These are phyloP conservation scores for Idaea aversata DNA, from an alignment of 2,888 invertebrate species.

Conservation along the genomic window DNA sequence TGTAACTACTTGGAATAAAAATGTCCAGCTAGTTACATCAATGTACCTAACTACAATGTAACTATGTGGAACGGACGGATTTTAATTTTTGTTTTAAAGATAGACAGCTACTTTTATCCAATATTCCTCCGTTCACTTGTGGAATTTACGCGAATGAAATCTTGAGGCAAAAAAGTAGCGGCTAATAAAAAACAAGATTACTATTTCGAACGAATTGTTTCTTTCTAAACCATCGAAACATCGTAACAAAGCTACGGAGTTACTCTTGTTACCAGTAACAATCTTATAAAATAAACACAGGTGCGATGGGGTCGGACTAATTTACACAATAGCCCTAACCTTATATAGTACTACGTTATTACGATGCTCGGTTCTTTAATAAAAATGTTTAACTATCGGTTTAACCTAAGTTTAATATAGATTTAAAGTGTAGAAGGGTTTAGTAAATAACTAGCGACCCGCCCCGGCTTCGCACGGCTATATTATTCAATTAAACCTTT, in stretches of 20 bases:
- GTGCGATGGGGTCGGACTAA: constrained; percentile 18
- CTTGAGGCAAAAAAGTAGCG: neutral
- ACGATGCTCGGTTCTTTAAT: neutral
- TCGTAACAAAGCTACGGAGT: constrained; percentile 6
- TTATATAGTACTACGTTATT: neutral
- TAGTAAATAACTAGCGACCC: too few species aligned
- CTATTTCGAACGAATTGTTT: neutral
- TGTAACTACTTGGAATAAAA: too few species aligned
- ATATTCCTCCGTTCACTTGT: too few species aligned
- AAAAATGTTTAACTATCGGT: neutral
- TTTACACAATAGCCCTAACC: constrained; percentile 10
- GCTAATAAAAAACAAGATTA: neutral
- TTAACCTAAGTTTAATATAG: neutral
- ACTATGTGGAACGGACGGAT: too few species aligned
- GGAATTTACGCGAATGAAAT: too few species aligned
- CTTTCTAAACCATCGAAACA: constrained; percentile 5
- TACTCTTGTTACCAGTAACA: constrained; percentile 8
- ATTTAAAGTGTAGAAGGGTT: too few species aligned
- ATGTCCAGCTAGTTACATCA: too few species aligned
- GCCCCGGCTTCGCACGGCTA: too few species aligned
- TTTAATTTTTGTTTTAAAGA: too few species aligned
- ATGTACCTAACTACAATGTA: too few species aligned
- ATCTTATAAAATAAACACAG: constrained; percentile 11
- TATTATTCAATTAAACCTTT: too few species aligned
- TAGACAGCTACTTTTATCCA: too few species aligned